phyloP scores from a whole-genome alignment of 35 echinoderm and acorn worm species.

The Stichopus chloronotus region DNA sequence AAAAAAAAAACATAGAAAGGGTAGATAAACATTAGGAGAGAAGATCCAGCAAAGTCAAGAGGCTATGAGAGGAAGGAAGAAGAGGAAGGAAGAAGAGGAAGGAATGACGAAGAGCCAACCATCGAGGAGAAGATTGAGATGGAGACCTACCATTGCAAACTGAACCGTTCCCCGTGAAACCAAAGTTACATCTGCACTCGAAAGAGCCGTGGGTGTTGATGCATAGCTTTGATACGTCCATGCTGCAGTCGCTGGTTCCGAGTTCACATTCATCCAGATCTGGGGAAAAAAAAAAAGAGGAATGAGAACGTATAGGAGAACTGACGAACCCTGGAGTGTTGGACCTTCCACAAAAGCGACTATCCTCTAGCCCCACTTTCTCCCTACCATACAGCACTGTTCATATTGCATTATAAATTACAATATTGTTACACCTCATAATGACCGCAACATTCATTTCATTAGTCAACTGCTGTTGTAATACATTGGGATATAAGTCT shows the following conservation, averaged over 20 bases:
- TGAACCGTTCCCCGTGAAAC: constrained; percentile 49
- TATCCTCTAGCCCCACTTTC: too few species aligned
- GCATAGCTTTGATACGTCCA: background rate
- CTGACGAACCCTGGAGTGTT: background rate
- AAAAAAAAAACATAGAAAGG: background rate
- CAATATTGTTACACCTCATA: too few species aligned
- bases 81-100: too few species aligned
- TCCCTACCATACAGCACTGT: too few species aligned
- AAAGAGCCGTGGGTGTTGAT: constrained; percentile 60
- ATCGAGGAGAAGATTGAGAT: too few species aligned
- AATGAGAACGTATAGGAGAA: background rate
- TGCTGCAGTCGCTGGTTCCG: constrained; percentile 11
- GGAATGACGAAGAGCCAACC: too few species aligned
- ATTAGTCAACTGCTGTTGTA: too few species aligned
- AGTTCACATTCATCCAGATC: constrained; percentile 29
- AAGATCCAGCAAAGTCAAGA: background rate
- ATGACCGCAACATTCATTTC: too few species aligned
- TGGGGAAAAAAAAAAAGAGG: background rate
- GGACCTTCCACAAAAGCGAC: too few species aligned
- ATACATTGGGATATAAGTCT: too few species aligned
- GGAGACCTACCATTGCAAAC: constrained; percentile 46
- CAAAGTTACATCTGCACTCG: constrained; percentile 51
- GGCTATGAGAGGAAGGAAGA: background rate
- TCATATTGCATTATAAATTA: too few species aligned
- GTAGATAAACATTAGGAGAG: too few species aligned